Conservation (phyloP, 2,888 invertebrate species). For the Dugesia japonica region DNA sequence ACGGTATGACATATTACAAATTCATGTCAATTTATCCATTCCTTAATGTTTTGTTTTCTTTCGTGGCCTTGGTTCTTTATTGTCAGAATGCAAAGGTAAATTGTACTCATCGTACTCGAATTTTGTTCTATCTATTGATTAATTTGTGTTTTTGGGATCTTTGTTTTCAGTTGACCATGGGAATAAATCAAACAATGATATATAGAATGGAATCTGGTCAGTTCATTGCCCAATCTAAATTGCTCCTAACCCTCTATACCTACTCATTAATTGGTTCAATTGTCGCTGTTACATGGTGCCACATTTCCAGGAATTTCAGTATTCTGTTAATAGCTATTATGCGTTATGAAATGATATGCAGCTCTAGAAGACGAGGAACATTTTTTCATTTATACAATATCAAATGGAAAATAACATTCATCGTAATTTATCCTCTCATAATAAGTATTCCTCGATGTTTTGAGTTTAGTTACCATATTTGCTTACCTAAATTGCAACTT, state of each 20-base stretch:
- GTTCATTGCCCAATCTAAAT: neutral
- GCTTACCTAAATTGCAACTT: neutral
- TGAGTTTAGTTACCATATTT: slow-evolving; percentile 24
- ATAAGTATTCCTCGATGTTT: slow-evolving; percentile 15
- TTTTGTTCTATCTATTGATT: neutral
- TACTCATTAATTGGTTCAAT: neutral
- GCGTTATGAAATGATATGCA: slow-evolving; percentile 27
- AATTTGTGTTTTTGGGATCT: slow-evolving; percentile 8
- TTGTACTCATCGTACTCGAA: neutral
- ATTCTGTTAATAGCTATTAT: slow-evolving; percentile 24
- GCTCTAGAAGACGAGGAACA: neutral
- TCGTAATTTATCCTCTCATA: neutral
- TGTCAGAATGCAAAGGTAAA: neutral
- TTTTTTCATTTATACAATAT: neutral
- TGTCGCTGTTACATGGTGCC: neutral
- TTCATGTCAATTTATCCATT: neutral
- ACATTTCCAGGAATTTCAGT: slow-evolving; percentile 23
- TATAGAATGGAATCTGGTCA: slow-evolving; percentile 5
- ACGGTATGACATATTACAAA: neutral
- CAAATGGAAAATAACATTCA: neutral
- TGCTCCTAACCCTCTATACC: neutral
- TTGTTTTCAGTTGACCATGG: slow-evolving; percentile 23
- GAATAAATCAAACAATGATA: neutral
- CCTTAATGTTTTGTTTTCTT: neutral
- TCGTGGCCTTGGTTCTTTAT: neutral